phyloP scores from a whole-genome alignment of 2,113 vertebrate species.

The Fregetta grallaria region DNA sequence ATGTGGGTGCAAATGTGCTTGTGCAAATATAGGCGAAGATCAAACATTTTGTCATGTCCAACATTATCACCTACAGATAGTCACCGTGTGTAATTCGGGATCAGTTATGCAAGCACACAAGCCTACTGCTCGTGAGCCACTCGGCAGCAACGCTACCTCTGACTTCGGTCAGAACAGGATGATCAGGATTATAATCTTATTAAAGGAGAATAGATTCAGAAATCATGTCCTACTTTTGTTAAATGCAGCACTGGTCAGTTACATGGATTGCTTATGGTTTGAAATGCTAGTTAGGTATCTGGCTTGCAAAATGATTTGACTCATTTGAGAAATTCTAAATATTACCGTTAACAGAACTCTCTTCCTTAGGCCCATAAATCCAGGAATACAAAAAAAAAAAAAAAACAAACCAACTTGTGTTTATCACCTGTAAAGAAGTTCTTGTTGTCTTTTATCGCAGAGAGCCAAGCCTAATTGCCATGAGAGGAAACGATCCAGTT shows the following conservation, averaged over 20 bases:
- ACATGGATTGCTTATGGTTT: background rate
- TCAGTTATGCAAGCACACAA: slow-evolving; percentile 20
- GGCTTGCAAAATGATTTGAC: background rate
- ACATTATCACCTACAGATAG: background rate
- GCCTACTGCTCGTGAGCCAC: background rate
- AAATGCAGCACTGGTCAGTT: background rate
- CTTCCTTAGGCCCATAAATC: background rate
- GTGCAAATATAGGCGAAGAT: background rate
- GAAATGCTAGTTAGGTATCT: background rate
- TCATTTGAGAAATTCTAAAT: background rate
- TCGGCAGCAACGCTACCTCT: background rate
- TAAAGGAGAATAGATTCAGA: slow-evolving; percentile 41
- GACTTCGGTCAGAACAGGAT: background rate
- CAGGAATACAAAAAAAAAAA: background rate
- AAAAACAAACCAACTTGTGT: background rate
- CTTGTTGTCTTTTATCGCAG: background rate
- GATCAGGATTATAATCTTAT: slow-evolving; percentile 38
- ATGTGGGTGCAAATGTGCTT: background rate
- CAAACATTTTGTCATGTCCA: background rate
- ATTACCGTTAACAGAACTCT: background rate
- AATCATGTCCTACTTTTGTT: background rate
- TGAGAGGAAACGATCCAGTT: background rate
- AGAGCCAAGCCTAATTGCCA: background rate
- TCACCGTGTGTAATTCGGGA: background rate
- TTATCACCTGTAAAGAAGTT: background rate